These are phyloP conservation scores for Melanostoma scalare DNA, from an alignment of 2,888 invertebrate genomes.

Conservation along the genomic window DNA sequence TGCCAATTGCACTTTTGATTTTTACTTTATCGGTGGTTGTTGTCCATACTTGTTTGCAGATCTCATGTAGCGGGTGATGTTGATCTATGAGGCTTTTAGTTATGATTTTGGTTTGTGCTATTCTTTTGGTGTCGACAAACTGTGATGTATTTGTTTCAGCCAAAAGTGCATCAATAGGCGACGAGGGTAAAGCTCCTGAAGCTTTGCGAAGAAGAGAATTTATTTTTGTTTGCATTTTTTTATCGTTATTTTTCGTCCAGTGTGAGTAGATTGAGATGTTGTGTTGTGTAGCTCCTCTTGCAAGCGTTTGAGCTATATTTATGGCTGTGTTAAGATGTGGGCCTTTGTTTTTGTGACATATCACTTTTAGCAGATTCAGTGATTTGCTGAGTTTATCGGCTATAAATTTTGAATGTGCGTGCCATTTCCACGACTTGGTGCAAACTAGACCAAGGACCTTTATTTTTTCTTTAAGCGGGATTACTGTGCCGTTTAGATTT, in stretches of 20 bases:
- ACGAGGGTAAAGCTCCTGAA: neutral
- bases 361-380: neutral
- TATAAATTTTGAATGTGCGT: neutral
- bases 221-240: neutral
- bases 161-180: neutral
- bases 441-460: too few relatives aligned
- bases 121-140: neutral
- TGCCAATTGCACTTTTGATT: neutral
- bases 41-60: neutral
- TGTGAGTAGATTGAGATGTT: neutral
- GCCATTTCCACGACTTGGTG: conserved; percentile 23
- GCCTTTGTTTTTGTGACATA: conserved; percentile 7
- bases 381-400: conserved; percentile 7
- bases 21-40: neutral
- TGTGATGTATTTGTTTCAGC: neutral
- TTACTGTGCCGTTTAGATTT: too few relatives aligned
- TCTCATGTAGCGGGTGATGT: neutral
- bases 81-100: neutral
- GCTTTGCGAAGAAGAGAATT: neutral
- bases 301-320: neutral
- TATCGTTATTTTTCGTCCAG: neutral
- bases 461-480: too few relatives aligned
- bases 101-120: neutral
- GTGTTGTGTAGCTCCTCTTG: neutral
- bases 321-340: conserved; percentile 5